Evolutionary conservation across 2,888 invertebrate species (phyloP).

Genomic region (Plebejus melissa): DNA sequence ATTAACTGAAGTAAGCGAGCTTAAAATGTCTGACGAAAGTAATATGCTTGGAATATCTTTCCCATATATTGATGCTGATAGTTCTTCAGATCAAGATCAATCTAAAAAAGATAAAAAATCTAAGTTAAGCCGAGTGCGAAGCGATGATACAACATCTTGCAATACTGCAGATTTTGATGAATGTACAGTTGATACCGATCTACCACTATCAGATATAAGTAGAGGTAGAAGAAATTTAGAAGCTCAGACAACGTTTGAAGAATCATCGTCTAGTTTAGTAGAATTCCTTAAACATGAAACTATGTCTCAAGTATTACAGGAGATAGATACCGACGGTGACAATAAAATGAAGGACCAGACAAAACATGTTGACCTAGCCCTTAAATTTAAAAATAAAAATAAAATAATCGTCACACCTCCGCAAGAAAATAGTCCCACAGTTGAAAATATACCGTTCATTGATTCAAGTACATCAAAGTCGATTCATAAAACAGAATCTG

Average conservation of each 20-base stretch:
- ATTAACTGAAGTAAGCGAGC: conserved; percentile 82
- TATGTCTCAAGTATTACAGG: conserved; percentile 59
- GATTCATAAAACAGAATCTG: conserved; percentile 62
- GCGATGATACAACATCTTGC: conserved; percentile 85
- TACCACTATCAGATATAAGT: conserved; percentile 73
- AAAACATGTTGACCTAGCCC: conserved; percentile 56
- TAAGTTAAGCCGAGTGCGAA: conserved; percentile 71
- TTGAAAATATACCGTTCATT: conserved; percentile 74
- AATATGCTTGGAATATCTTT: conserved; percentile 70
- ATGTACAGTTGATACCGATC: conserved; percentile 80
- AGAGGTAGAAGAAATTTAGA: conserved; percentile 58
- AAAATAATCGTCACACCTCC: conserved; percentile 81
- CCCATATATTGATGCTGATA: conserved; percentile 75
- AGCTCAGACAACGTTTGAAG: conserved; percentile 80
- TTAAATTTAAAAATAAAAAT: conserved; percentile 75
- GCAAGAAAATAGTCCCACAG: conserved; percentile 79
- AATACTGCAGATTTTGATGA: conserved; percentile 84
- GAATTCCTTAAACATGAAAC: conserved; percentile 72
- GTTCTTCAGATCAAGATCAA: conserved; percentile 73
- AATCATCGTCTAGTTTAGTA: conserved; percentile 74
- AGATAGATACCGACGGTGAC: conserved; percentile 67
- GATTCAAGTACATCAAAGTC: conserved; percentile 65
- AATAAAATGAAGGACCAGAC: conserved; percentile 49
- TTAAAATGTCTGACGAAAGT: conserved; percentile 76
- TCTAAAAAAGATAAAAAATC: conserved; percentile 51